Evolutionary conservation across 2,797 vertebrate genomes (phyloP).

Genomic region (Neosilurus hyrtlii): DNA sequence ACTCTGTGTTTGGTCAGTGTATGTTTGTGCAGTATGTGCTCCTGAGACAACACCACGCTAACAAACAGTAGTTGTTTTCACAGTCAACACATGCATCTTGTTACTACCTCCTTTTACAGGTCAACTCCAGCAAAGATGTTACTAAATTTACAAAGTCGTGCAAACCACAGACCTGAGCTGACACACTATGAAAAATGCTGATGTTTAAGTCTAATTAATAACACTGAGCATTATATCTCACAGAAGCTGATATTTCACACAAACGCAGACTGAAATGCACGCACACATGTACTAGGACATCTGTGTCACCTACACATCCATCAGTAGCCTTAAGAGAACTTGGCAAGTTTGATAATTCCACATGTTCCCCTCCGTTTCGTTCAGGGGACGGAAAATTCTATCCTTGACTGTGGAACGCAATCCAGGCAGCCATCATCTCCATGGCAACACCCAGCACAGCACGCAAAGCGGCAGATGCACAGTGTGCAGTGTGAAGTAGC

Average conservation of each 20-base stretch:
- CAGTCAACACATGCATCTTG: conserved; percentile 4
- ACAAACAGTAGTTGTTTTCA: conserved; percentile 3
- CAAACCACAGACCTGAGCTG: neutral
- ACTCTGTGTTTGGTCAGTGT: conserved; percentile 12
- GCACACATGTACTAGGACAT: neutral
- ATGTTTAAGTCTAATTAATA: neutral
- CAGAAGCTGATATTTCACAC: neutral
- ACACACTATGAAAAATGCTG: neutral
- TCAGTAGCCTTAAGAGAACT: conserved; percentile 45
- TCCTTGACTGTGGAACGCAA: conserved; percentile 82
- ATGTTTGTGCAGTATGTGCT: neutral
- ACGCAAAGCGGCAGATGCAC: conserved; percentile 74
- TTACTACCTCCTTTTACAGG: neutral
- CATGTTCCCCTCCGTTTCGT: conserved; percentile 69
- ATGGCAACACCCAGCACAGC: conserved; percentile 82
- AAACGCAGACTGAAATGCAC: neutral
- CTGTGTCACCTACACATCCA: neutral
- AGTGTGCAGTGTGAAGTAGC: conserved; percentile 70
- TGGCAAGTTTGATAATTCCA: conserved; percentile 64
- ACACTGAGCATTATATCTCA: neutral
- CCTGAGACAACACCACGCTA: neutral
- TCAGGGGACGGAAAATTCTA: conserved; percentile 66
- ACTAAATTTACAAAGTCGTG: neutral
- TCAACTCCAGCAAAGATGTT: neutral
- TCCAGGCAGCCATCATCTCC: conserved; percentile 81